These are phyloP conservation scores for Stigmatopora argus DNA, from an alignment of 2,113 vertebrate genomes.

Conservation along the genomic window DNA sequence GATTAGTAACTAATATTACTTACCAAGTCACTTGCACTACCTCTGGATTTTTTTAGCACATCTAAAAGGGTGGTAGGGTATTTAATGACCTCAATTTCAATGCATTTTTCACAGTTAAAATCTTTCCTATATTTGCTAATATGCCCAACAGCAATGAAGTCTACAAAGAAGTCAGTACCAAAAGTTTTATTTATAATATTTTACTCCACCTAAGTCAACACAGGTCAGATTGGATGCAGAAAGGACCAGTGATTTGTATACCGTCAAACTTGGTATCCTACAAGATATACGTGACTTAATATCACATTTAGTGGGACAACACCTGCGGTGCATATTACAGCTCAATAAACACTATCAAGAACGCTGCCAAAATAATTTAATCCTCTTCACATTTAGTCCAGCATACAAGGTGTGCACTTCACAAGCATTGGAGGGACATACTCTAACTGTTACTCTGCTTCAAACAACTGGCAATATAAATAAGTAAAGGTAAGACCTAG, in stretches of 20 bases:
- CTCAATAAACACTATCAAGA: slow-evolving; percentile 47
- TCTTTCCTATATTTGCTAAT: too few species aligned
- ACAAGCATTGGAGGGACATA: slow-evolving; percentile 49
- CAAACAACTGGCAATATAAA: slow-evolving; percentile 20
- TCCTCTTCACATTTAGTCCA: slow-evolving; percentile 58
- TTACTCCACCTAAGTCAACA: slow-evolving; percentile 70
- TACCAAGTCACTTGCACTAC: too few species aligned
- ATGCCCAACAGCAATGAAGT: not conserved
- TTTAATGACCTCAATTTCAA: too few species aligned
- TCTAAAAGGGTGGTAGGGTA: too few species aligned
- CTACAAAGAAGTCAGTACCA: not conserved
- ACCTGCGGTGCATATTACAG: slow-evolving; percentile 54
- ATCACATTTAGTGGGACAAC: slow-evolving; percentile 55
- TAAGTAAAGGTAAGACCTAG: slow-evolving; percentile 1
- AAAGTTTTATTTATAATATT: slow-evolving; percentile 44
- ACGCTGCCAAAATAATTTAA: slow-evolving; percentile 35
- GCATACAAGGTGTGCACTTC: slow-evolving; percentile 51
- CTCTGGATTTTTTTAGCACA: too few species aligned
- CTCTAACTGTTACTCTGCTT: slow-evolving; percentile 24
- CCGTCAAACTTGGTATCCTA: slow-evolving; percentile 45
- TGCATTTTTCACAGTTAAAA: too few species aligned
- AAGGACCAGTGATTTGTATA: slow-evolving; percentile 40
- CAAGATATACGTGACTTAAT: slow-evolving; percentile 59
- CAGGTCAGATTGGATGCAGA: slow-evolving; percentile 58
- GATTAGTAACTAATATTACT: too few species aligned